Evolutionary conservation across 2,888 invertebrate genomes (phyloP).

Genomic region (Geophilus truncorum): DNA sequence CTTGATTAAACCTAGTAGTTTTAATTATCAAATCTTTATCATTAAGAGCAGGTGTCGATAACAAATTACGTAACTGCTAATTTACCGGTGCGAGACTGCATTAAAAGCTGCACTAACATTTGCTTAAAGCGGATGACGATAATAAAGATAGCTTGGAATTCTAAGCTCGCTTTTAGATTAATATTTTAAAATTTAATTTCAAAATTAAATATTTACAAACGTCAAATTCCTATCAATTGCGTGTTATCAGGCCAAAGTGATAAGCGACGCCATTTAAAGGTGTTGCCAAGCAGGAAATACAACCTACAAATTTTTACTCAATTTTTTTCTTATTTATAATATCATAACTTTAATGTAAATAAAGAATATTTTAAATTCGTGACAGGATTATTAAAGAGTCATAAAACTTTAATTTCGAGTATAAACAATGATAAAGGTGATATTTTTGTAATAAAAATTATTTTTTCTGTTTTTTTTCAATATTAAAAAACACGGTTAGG

Average conservation of each 20-base stretch:
- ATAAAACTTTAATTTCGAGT: neutral
- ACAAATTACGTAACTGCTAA: neutral
- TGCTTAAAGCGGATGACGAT: neutral
- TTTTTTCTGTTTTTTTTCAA: neutral
- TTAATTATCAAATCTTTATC: neutral
- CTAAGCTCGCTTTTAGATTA: neutral
- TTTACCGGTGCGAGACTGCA: neutral
- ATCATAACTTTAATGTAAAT: constrained; percentile 1
- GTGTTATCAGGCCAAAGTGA: neutral
- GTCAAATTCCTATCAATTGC: constrained; percentile 7
- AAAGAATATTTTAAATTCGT: neutral
- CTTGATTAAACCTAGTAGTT: neutral
- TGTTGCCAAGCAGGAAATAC: constrained; percentile 25
- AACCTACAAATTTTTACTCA: constrained; percentile 16
- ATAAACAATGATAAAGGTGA: neutral
- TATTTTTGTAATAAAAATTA: neutral
- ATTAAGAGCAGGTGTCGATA: neutral
- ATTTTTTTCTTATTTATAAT: constrained; percentile 8
- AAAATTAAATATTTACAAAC: neutral
- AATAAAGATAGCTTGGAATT: neutral
- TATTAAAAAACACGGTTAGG: neutral
- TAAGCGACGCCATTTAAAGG: constrained; percentile 6
- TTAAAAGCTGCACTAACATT: neutral
- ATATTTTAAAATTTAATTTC: neutral
- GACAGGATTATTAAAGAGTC: constrained; percentile 15